Conservation (phyloP, 30 jellyfish, hydroid and myxozoan species). For the Pelagia noctiluca region DNA sequence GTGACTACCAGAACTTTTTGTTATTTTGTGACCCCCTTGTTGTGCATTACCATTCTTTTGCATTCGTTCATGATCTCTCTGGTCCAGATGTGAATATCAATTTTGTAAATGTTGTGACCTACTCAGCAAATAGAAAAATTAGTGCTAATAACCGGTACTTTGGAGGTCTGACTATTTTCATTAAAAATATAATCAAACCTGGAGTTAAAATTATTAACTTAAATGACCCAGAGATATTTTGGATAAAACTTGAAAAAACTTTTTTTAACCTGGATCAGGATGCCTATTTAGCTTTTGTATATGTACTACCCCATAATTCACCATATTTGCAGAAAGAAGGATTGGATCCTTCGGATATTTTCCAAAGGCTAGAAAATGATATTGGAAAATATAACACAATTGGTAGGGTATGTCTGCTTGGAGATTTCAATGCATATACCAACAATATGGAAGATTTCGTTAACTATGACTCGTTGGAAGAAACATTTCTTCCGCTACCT, state of each 20-base stretch:
- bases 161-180: conserved; percentile 13
- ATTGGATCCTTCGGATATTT: neutral
- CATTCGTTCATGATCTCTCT: no score
- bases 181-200: conserved; percentile 10
- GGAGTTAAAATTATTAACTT: conserved; percentile 9
- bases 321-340: conserved; percentile 11
- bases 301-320: conserved; percentile 6
- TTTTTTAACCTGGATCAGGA: conserved; percentile 1
- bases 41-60: no score
- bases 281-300: conserved; percentile 6
- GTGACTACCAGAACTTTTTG: no score
- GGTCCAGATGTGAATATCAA: no score
- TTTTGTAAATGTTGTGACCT: neutral
- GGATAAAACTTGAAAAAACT: conserved; percentile 21
- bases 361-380: conserved; percentile 14
- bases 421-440: conserved; percentile 1
- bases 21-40: no score
- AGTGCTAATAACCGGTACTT: conserved; percentile 7
- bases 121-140: neutral
- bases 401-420: neutral
- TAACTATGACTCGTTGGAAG: neutral
- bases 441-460: neutral
- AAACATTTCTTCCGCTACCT: neutral
- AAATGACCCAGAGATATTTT: neutral
- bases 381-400: neutral